These are phyloP conservation scores for Glomeris maerens DNA, from an alignment of 1,140 invertebrate species.

Conservation along the genomic window DNA sequence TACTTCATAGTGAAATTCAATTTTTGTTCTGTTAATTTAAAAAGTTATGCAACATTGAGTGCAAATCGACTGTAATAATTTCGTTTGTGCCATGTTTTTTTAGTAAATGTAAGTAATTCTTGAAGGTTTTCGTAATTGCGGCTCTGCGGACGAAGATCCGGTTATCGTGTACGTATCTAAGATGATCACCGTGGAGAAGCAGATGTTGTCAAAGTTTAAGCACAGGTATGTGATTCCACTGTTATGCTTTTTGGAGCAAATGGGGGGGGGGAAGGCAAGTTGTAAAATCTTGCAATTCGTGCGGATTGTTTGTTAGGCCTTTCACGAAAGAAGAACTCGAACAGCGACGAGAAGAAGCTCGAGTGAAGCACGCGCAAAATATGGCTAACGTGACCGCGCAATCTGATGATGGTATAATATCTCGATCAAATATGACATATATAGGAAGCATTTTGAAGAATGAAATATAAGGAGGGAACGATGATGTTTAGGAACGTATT, in stretches of 20 bases:
- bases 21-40: not conserved
- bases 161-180: conserved; percentile 88
- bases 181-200: conserved; percentile 56
- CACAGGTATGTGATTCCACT: too few species aligned
- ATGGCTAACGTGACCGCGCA: too few species aligned
- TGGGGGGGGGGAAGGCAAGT: conserved; percentile 26
- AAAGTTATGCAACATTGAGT: conserved; percentile 8
- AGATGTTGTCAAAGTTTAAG: conserved; percentile 26
- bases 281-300: conserved; percentile 5
- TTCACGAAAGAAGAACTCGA: conserved; percentile 62
- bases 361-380: conserved; percentile 29
- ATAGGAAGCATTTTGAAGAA: too few species aligned
- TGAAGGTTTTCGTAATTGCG: conserved; percentile 54
- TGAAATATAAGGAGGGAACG: too few species aligned
- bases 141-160: conserved; percentile 43
- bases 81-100: too few species aligned
- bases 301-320: conserved; percentile 32
- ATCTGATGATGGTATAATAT: too few species aligned
- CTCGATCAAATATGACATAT: too few species aligned
- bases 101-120: too few species aligned
- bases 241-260: too few species aligned
- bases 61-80: too few species aligned
- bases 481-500: too few species aligned
- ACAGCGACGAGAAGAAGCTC: conserved; percentile 49
- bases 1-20: conserved; percentile 1